Evolutionary conservation across 2,113 vertebrate species (phyloP).

Genomic region (Naja naja): DNA sequence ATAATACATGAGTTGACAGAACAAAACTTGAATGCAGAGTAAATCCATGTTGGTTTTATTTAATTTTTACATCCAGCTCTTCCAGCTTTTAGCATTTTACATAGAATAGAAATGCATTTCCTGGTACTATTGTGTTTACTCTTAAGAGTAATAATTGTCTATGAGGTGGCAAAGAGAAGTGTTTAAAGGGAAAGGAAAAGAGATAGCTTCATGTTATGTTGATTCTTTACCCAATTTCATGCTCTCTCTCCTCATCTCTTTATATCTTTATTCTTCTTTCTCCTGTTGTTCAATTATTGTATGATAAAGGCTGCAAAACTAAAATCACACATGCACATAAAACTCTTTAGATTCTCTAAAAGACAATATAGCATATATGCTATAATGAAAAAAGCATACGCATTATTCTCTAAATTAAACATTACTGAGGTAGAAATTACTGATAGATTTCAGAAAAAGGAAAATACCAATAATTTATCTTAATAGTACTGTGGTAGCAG

Average conservation of each 20-base stretch:
- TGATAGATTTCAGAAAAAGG: constrained; percentile 10
- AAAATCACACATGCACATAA: constrained; percentile 36
- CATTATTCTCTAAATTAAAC: constrained; percentile 54
- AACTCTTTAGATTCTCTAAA: constrained; percentile 22
- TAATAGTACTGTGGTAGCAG: constrained; percentile 22
- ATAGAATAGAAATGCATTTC: constrained; percentile 21
- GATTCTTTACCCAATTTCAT: constrained; percentile 18
- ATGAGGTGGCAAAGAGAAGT: background rate
- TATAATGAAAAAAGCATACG: constrained; percentile 24
- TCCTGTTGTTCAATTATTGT: constrained; percentile 38
- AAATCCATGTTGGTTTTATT: constrained; percentile 1
- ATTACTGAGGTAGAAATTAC: constrained; percentile 26
- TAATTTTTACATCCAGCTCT: background rate
- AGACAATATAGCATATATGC: background rate
- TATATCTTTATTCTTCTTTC: background rate
- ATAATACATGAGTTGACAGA: constrained; percentile 8
- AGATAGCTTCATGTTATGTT: background rate
- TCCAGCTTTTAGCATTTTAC: constrained; percentile 1
- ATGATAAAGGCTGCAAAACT: background rate
- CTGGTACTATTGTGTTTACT: constrained; percentile 32
- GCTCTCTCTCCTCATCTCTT: constrained; percentile 13
- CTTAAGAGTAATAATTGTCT: background rate
- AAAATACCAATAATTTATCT: constrained; percentile 21
- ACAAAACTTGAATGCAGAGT: background rate
- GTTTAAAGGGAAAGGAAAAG: background rate